A percentile compares a stretch with the other conserved stretches of the same genome.
phyloP scores from a whole-genome alignment of 2,797 vertebrate genomes.

The Mycteria americana region DNA sequence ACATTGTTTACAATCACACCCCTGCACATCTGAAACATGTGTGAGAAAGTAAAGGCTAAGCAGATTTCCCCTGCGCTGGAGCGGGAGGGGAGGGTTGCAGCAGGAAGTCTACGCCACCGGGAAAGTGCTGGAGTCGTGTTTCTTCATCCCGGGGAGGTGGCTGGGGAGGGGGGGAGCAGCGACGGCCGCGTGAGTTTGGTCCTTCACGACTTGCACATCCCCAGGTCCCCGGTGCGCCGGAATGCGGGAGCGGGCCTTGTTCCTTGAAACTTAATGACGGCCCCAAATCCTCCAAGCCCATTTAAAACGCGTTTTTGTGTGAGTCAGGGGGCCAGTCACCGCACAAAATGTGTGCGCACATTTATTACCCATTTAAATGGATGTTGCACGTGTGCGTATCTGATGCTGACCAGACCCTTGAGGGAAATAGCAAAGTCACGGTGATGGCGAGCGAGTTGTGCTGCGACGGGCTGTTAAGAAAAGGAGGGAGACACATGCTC shows the following conservation, averaged over 20 bases:
- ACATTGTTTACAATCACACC: conserved; percentile 75
- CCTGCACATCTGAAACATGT: conserved; percentile 73
- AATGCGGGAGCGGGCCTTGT: neutral
- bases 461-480: neutral
- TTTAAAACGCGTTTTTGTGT: conserved; percentile 19
- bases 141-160: neutral
- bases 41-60: conserved; percentile 74
- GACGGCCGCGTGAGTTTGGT: neutral
- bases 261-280: neutral
- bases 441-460: neutral
- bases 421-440: neutral
- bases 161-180: neutral
- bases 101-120: conserved; percentile 48
- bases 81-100: conserved; percentile 49
- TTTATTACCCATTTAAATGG: conserved; percentile 42
- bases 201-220: neutral
- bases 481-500: neutral
- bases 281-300: conserved; percentile 26
- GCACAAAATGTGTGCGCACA: neutral
- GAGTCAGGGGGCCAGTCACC: neutral
- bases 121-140: conserved; percentile 53
- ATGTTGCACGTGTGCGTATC: conserved; percentile 32
- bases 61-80: conserved; percentile 40
- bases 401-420: neutral
- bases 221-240: neutral